Evolutionary conservation across 1,140 invertebrate genomes (phyloP), one percentile per base, ranked within the genome.

Genomic region (Leptinotarsa defecta): DNA sequence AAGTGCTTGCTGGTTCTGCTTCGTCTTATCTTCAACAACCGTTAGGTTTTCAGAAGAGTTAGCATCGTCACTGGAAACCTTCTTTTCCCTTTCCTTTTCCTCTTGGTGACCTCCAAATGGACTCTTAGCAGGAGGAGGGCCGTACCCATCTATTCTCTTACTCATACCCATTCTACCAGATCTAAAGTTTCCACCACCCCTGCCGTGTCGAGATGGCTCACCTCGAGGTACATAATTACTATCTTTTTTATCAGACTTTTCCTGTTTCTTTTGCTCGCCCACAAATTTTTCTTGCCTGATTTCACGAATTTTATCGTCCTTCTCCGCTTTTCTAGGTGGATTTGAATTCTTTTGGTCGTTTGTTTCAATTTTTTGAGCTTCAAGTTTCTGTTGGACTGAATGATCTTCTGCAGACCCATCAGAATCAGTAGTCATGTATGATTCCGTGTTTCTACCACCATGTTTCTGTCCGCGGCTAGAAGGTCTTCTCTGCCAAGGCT

Each of bases 131-230:
- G 92, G 90, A 2, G 92, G 92, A 11, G 92, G 92, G 1, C 93
- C 92, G 84, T 93, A 94, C 17, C 91, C 91, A 71, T 91, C 88
- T 77, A 93, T 90, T 80, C 91, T 86, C 76, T 90, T 91, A 48
- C 89, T 79, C 43, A 87, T 85, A 61, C 88, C 86, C 75, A 88
- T 84, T 22, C 84, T 79, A 49, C 88, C 82, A 11, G 88, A 84
- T 61, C 91, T 91, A 74, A 91, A 91, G 62, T 92, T 87, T 62
- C 92, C 92, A 17, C 87, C 90, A 71, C 92, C 92, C 63, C 93
- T 87, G 34, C 93, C 94, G 48, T 92, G 90, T 71, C 93, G 87
- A 3, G 94, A 95, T 0, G 94, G 94, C 83, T 95, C 94, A 3
- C 94, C 94, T 17, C 93, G 89, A 0, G 94, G 94, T 13, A 93